Base-by-base conservation (phyloP, 2,888 invertebrate species). In the Aporophyla nigra region DNA sequence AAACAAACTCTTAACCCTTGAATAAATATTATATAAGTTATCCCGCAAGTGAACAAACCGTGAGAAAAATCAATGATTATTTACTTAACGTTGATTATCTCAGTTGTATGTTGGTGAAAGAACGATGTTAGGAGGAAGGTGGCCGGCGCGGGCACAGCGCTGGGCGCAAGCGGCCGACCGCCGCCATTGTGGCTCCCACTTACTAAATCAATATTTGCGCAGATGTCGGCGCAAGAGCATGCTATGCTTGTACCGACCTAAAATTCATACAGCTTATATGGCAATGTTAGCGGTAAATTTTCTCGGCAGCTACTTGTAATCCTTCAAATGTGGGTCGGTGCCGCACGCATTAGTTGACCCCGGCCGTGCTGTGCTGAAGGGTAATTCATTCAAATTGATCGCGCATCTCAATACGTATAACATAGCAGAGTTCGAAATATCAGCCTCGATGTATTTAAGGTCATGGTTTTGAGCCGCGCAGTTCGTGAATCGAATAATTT, bases 181-280 rank as follows among this genome's bases (percentile, higher is more conserved):
- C 92, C 92, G 92, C 92, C 92, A 95, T 95, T 94, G 94, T 94
- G 91, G 89, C 94, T 93, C 92, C 95, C 92, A 93, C 96, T 95
- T 96, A 96, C 96, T 95, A 96, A 96, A 96, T 96, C 96, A 96
- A 96, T 96, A 96, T 96, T 96, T 96, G 96, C 96, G 93, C 96
- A 96, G 96, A 96, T 96, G 96, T 95, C 95, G 95, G 95, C 94
- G 93, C 93, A 95, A 96, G 96, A 96, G 95, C 96, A 96, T 94
- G 94, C 93, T 95, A 94, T 95, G 94, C 95, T 95, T 95, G 94
- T 93, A 93, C 93, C 95, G 96, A 96, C 96, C 96, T 96, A 96
- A 96, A 96, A 96, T 95, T 96, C 96, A 95, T 95, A 95, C 95
- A 94, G 95, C 96, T 96, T 96, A 96, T 96, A 96, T 96, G 96